Evolutionary conservation across 2,113 vertebrate species (phyloP).

Genomic region (Strix aluco): DNA sequence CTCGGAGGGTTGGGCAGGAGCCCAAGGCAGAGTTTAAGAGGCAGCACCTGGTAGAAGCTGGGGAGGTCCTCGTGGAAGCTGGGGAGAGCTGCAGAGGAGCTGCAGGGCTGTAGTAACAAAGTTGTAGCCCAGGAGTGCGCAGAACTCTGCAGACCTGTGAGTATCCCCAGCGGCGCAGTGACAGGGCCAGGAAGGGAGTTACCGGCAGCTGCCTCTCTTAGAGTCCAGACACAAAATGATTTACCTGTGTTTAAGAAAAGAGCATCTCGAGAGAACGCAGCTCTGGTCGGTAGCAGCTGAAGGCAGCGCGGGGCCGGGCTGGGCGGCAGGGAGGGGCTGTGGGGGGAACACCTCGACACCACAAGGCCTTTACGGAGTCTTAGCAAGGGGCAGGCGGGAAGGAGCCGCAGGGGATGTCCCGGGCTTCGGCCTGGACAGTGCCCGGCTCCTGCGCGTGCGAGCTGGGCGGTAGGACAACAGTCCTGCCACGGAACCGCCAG

Average conservation of each 20-base stretch:
- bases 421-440: not conserved
- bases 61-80: accelerated
- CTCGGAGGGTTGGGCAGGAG: not conserved
- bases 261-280: not conserved
- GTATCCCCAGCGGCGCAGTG: too few relatives aligned
- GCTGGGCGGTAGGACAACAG: accelerated
- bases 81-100: not conserved
- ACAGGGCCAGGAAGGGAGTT: not conserved
- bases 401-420: too few relatives aligned
- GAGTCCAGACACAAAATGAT: accelerated
- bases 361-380: not conserved
- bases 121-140: not conserved
- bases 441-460: not conserved
- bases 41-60: accelerated
- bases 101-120: accelerated
- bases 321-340: not conserved
- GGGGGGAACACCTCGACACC: not conserved
- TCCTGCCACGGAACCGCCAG: not conserved
- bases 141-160: not conserved
- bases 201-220: accelerated
- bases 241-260: not conserved
- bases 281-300: not conserved
- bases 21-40: not conserved
- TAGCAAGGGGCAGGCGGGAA: too few relatives aligned
- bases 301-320: accelerated